Conservation (phyloP, 2,797 vertebrate species). For the Galago senegalensis region DNA sequence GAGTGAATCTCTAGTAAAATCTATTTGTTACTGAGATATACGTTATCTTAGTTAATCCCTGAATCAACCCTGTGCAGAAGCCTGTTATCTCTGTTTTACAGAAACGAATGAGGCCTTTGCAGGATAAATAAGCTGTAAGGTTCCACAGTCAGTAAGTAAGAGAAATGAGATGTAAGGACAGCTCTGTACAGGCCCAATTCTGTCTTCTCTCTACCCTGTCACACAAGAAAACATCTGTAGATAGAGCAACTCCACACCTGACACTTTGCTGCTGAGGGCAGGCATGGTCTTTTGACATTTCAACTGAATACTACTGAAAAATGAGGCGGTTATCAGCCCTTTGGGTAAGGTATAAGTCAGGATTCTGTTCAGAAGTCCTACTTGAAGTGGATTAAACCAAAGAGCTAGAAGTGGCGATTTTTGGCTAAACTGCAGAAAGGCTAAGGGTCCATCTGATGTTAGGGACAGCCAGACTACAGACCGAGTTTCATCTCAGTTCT, state of each 20-base stretch:
- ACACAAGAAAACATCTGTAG: background rate
- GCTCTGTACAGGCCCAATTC: background rate
- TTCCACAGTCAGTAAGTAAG: background rate
- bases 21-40: constrained; percentile 82
- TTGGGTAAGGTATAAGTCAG: background rate
- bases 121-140: background rate
- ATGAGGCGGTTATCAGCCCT: too few species aligned
- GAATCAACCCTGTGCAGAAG: background rate
- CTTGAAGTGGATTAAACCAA: background rate
- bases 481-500: background rate
- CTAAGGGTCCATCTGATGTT: background rate
- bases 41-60: background rate
- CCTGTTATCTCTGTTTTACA: background rate
- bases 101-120: background rate
- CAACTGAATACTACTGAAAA: background rate
- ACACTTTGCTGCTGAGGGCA: background rate
- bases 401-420: background rate
- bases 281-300: background rate
- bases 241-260: background rate
- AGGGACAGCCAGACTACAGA: background rate
- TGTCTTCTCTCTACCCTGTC: background rate
- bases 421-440: background rate
- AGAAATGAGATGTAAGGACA: background rate
- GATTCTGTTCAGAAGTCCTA: constrained; percentile 24
- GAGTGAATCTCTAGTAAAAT: constrained; percentile 89